Evolutionary conservation across 2,888 invertebrate genomes (phyloP), one percentile per base, ranked within the genome.

Genomic region (Harpagoxenus sublaevis): DNA sequence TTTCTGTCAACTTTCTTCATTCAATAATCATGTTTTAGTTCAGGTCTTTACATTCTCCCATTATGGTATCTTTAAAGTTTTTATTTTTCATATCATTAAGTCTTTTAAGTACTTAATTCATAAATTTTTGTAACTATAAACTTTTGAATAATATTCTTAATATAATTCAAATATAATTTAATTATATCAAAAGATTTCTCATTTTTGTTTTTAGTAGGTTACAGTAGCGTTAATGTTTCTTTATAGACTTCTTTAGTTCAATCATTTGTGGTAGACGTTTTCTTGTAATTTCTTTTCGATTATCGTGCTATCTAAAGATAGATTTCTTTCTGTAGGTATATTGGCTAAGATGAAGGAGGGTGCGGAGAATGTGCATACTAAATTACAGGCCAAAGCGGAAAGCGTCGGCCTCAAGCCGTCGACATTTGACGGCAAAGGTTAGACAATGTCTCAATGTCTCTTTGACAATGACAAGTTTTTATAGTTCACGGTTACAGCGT

Each of bases 281-380:
- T 60, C 35, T 60, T 71, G 15, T 23, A 48, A 28, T 18, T 63
- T 39, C 6, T 62, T 57, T 55, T 53, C 31, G 4, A 65, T 53
- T 51, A 81, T 62, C 9, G 53, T 60, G 28, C 31, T 71, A 23
- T 87, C 83, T 90, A 91, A 88, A 91, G 70, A 74, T 48, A 75
- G 9, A 83, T 91, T 91, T 91, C 73, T 94, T 94, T 92, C 94
- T 94, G 45, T 95, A 97, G 98, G 98, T 95, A 97, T 99, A 93
- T 96, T 99, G 92, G 98, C 98, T 83, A 99, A 99, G 95, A 98
- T 99, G 96, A 99, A 99, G 96, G 99, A 99, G 95, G 98, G 99
- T 71, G 99, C 99, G 0, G 99, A 99, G 95, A 98, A 97, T 89
- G 98, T 99, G 92, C 98, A 98, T 93, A 98, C 98, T 84, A 98